Evolutionary conservation across 2,113 vertebrate species (phyloP).

Genomic region (Sakesphorus luctuosus): DNA sequence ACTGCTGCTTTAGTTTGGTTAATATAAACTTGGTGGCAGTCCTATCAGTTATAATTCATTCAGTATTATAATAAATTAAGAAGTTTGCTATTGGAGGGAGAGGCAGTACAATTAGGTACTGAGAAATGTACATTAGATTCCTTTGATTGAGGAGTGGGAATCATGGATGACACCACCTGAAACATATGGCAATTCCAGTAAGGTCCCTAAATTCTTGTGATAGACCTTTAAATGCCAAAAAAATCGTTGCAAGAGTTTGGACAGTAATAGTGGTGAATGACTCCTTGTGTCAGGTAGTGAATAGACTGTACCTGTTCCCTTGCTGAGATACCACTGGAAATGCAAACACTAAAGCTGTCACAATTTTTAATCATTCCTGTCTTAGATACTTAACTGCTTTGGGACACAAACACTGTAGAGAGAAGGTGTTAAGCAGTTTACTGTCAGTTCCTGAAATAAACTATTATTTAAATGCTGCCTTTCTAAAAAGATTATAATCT

Average conservation of each 20-base stretch:
- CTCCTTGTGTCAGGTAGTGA: slow-evolving; percentile 31
- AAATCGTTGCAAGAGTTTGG: not conserved
- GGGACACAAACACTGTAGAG: slow-evolving; percentile 31
- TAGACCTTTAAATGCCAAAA: slow-evolving; percentile 33
- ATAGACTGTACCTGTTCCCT: slow-evolving; percentile 15
- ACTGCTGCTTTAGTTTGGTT: not conserved
- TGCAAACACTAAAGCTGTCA: slow-evolving; percentile 46
- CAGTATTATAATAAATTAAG: not conserved
- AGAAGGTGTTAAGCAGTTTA: slow-evolving; percentile 59
- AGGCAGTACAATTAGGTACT: not conserved
- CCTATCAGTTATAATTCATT: not conserved
- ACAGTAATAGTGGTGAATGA: slow-evolving; percentile 7
- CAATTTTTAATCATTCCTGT: slow-evolving; percentile 63
- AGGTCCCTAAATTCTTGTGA: slow-evolving; percentile 44
- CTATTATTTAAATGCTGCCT: slow-evolving; percentile 62
- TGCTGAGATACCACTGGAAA: slow-evolving; percentile 66
- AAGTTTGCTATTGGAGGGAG: not conserved
- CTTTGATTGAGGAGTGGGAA: slow-evolving; percentile 27
- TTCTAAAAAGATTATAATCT: slow-evolving; percentile 64
- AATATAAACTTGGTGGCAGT: not conserved
- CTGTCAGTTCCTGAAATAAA: slow-evolving; percentile 64
- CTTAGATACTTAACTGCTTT: slow-evolving; percentile 61
- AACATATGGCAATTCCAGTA: slow-evolving; percentile 43
- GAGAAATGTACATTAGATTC: slow-evolving; percentile 30
- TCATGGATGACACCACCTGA: slow-evolving; percentile 27